Evolutionary conservation across 30 jellyfish, hydroid and myxozoan species (phyloP).

Genomic region (Calvadosia cruxmelitensis): DNA sequence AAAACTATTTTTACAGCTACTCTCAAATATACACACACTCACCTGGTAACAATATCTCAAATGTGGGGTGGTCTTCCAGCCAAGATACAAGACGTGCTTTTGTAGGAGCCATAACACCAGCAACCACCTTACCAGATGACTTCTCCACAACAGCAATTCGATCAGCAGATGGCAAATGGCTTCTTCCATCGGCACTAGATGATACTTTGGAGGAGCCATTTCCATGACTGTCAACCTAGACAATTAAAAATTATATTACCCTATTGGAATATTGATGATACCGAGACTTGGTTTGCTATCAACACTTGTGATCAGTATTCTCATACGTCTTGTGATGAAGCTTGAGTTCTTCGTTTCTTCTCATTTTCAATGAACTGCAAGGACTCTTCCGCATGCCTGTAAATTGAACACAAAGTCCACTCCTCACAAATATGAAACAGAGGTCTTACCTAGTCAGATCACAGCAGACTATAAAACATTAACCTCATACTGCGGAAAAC

Average conservation of each 20-base stretch:
- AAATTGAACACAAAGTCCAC: no score
- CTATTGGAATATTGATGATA: background rate
- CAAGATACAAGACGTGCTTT: conserved; percentile 55
- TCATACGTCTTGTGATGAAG: no score
- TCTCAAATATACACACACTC: no score
- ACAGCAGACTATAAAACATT: no score
- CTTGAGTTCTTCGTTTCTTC: background rate
- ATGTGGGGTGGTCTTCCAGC: conserved; percentile 96
- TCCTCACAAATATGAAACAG: no score
- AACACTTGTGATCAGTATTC: background rate
- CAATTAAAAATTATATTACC: background rate
- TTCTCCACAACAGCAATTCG: conserved; percentile 79
- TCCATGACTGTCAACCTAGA: background rate
- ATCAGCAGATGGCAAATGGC: conserved; percentile 8
- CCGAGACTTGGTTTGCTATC: background rate
- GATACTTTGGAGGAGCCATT: background rate
- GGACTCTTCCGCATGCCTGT: conserved; percentile 26
- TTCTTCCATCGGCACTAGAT: background rate
- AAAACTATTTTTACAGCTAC: no score
- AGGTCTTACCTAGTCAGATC: no score
- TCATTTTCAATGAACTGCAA: conserved; percentile 22
- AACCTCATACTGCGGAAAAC: no score
- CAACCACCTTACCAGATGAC: conserved; percentile 77
- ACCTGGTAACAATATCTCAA: conserved; percentile 69
- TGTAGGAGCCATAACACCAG: conserved; percentile 99